Evolutionary conservation across 2,888 invertebrate genomes (phyloP).

Genomic region (Drosophila quinaria): DNA sequence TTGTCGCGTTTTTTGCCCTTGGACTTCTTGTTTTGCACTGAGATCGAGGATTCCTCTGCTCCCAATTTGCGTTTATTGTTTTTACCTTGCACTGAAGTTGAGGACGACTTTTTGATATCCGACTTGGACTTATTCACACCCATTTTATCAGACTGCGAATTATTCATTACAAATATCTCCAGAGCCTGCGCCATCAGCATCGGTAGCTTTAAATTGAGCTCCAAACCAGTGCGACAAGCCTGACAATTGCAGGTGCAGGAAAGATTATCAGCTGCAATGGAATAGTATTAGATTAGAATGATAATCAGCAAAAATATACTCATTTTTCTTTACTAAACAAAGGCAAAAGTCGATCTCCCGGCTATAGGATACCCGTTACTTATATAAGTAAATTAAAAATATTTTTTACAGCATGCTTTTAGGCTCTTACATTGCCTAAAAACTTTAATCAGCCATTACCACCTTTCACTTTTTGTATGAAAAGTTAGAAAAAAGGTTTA

Average conservation of each 20-base stretch:
- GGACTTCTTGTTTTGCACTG: too few relatives aligned
- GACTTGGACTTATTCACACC: background rate
- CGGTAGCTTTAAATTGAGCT: constrained; percentile 21
- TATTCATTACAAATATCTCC: constrained; percentile 35
- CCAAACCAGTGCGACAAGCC: constrained; percentile 12
- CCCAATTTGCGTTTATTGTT: too few relatives aligned
- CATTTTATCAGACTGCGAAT: background rate
- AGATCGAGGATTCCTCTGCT: too few relatives aligned
- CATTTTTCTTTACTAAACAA: too few relatives aligned
- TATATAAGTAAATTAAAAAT: too few relatives aligned
- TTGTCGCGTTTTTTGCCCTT: background rate
- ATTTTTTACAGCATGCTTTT: too few relatives aligned
- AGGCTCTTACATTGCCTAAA: too few relatives aligned
- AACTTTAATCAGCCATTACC: too few relatives aligned
- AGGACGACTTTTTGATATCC: background rate
- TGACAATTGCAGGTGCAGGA: constrained; percentile 25
- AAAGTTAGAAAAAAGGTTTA: too few relatives aligned
- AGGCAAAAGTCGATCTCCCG: too few relatives aligned
- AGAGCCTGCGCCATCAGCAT: constrained; percentile 44
- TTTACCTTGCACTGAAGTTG: background rate
- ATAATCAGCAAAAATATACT: background rate
- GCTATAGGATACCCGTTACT: too few relatives aligned
- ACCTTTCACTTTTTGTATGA: too few relatives aligned
- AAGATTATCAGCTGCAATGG: background rate
- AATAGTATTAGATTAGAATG: background rate